A percentile compares a stretch with the other conserved stretches of the same genome.
These are phyloP conservation scores for Cheumatopsyche charites DNA, from an alignment of 1,140 invertebrate species.

Conservation along the genomic window DNA sequence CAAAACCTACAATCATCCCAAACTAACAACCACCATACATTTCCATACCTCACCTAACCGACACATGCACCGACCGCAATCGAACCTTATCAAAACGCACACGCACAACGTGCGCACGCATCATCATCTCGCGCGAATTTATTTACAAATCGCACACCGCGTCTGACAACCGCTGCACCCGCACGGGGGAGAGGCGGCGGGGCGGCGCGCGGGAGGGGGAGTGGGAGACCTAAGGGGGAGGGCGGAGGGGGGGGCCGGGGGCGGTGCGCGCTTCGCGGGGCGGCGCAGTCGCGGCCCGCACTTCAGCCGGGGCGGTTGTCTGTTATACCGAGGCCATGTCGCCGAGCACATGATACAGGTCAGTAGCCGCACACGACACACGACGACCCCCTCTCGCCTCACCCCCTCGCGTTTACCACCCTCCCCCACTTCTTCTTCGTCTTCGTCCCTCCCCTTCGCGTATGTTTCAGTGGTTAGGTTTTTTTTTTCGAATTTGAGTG, in stretches of 20 bases:
- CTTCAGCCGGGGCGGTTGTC: conserved; percentile 31
- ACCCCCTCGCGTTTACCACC: background rate
- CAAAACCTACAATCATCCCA: too few species aligned
- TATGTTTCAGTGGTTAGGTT: too few species aligned
- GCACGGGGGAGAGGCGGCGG: background rate
- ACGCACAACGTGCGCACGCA: background rate
- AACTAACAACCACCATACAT: too few species aligned
- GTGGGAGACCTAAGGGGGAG: background rate
- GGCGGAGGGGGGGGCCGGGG: conserved; percentile 32
- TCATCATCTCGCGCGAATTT: too few species aligned
- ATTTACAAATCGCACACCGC: too few species aligned
- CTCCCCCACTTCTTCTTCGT: background rate
- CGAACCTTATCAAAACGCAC: background rate
- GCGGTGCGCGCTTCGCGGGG: conserved; percentile 21
- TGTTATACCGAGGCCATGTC: conserved; percentile 37
- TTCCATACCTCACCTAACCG: too few species aligned
- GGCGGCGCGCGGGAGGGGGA: background rate
- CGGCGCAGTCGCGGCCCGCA: conserved; percentile 40
- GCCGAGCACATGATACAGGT: conserved; percentile 45
- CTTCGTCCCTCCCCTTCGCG: too few species aligned
- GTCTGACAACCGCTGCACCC: background rate
- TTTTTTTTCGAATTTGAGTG: too few species aligned
- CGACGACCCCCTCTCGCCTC: background rate
- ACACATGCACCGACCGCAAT: background rate
- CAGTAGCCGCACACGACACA: conserved; percentile 32